A percentile compares a stretch with the other conserved stretches of the same genome.
phyloP scores from a whole-genome alignment of 1,140 invertebrate species.

The Hydropsyche tenuis region DNA sequence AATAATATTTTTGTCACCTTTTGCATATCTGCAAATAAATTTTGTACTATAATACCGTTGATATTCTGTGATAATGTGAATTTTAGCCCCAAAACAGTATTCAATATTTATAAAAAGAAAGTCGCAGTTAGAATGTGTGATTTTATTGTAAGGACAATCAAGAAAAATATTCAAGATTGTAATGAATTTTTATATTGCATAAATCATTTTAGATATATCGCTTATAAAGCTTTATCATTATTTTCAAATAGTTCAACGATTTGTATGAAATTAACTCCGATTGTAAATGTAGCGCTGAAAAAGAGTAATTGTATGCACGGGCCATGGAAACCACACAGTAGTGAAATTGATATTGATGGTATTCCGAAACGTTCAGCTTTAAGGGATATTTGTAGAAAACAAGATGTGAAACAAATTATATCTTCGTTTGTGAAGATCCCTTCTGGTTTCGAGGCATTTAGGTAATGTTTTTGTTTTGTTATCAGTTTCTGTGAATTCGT shows the following conservation, averaged over 20 bases:
- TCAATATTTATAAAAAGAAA: conserved; percentile 58
- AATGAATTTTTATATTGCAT: conserved; percentile 58
- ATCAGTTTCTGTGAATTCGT: too few species aligned
- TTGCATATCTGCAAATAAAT: conserved; percentile 61
- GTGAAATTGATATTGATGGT: conserved; percentile 53
- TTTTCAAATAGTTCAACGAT: conserved; percentile 56
- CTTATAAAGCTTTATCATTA: conserved; percentile 57
- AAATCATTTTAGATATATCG: conserved; percentile 61
- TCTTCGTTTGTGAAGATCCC: conserved; percentile 50
- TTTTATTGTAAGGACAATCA: conserved; percentile 55
- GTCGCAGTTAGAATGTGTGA: conserved; percentile 58
- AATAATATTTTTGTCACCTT: conserved; percentile 57
- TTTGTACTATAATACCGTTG: conserved; percentile 59
- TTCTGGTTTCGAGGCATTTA: conserved; percentile 39
- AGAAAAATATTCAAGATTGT: conserved; percentile 52
- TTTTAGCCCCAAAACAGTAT: conserved; percentile 52
- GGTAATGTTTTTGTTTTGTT: conserved; percentile 37
- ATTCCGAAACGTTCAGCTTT: conserved; percentile 48
- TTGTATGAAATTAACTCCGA: conserved; percentile 55
- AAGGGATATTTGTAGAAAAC: conserved; percentile 55
- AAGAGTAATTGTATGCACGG: conserved; percentile 61
- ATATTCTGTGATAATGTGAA: conserved; percentile 52
- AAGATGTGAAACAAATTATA: conserved; percentile 49
- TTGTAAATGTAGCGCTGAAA: conserved; percentile 54
- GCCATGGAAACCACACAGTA: conserved; percentile 57